Evolutionary conservation across 2,888 invertebrate genomes (phyloP), one percentile per base, ranked within the genome.

Genomic region (Xestobium rufovillosum): DNA sequence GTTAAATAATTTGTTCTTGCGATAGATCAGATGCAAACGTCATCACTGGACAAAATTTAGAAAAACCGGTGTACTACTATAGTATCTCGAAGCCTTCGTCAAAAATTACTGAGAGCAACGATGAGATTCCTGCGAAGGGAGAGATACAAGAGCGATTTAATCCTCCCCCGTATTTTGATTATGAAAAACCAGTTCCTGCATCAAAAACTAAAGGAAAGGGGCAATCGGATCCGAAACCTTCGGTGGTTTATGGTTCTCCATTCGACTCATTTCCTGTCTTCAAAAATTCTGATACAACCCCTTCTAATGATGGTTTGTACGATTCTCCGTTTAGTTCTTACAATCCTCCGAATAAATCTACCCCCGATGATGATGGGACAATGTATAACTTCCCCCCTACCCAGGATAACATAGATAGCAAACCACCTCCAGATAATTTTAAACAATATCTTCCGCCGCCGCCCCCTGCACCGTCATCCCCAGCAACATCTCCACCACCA

Each of bases 371-470:
- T n/a, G n/a, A 19, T 8, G 23, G n/a, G n/a, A n/a, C n/a, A n/a
- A n/a, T n/a, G n/a, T n/a, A n/a, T n/a, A n/a, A 19, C n/a, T 19
- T 19, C 23, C 23, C 23, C 23, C n/a, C n/a, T n/a, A n/a, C n/a
- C n/a, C n/a, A n/a, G n/a, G n/a, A n/a, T n/a, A n/a, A n/a, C n/a
- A n/a, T n/a, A n/a, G n/a, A n/a, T n/a, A n/a, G n/a, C n/a, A n/a
- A n/a, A n/a, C n/a, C n/a, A n/a, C n/a, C n/a, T n/a, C n/a, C n/a
- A n/a, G n/a, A n/a, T n/a, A n/a, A n/a, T n/a, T 69, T 69, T 39
- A 69, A 69, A 33, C 64, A 68, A 2, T 70, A 69, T 44, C 70
- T 70, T 25, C 69, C 70, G 0, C 69, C 32, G 2, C 13, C 31
- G 12, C 15, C 26, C 14, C 9, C 23, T 3, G n/a, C n/a, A n/a